Evolutionary conservation across 2,797 vertebrate genomes (phyloP), one percentile per base, ranked within the genome.

Genomic region (Coregonus sp.): DNA sequence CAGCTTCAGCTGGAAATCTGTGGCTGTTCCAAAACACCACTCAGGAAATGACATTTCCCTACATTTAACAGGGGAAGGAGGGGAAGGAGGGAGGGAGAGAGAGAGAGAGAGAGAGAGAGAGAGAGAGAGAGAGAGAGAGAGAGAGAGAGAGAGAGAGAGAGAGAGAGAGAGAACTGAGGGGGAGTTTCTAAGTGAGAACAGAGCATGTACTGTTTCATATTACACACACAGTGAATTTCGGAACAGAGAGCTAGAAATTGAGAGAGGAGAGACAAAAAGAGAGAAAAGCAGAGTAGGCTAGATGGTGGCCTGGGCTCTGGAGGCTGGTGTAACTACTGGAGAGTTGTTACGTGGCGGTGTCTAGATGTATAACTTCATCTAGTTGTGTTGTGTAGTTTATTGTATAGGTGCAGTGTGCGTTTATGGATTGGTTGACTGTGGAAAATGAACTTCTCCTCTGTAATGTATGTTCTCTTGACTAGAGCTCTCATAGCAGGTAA

Each of bases 31-130:
- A 93, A 90, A 88, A 85, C 84, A 87, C 83, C 76, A 89, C 88
- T 82, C 86, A 95, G 94, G 94, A 95, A 95, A 94, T 93, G 87
- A 93, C 93, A 94, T 94, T 95, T 94, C 93, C 94, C 40, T 94
- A 92, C 81, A 73, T 89, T 89, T 91, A 88, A 88, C 85, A 89
- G 91, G 90, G 40, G 9, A 47, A 12, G 9, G 40, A 47, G 40
- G 31, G 25, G 25, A 25, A 25, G 25, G 25, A 25, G 25, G 25
- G 25, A 25, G 25, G 25, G 25, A 63, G 82, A 73, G 81, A 80
- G 86, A 75, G 80, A 25, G 25, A 25, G 25, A 25, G 25, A 25
- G 25, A 25, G 25, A 25, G 25, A 25, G 25, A 25, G 25, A 25
- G 25, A 25, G 25, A 25, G 25, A 25, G 25, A 25, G 25, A 25